Base-by-base conservation (phyloP, 2,888 invertebrate genomes). In the Sturmia bella region DNA sequence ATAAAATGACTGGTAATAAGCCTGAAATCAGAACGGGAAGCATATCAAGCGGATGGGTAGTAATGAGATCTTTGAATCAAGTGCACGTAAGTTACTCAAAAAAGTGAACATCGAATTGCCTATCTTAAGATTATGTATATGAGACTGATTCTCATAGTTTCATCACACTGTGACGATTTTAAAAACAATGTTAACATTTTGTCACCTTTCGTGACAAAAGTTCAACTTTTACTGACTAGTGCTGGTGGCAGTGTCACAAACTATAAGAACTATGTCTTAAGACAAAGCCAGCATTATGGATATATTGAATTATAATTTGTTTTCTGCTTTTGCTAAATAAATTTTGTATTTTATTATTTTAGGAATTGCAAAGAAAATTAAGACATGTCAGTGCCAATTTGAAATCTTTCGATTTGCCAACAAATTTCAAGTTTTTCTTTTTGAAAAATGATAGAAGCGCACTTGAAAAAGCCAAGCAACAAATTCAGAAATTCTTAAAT, bases 401-500 rank as follows among this genome's bases (percentile, higher is more conserved):
- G 52, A 95, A 95, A 90, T 95, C 94, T 85, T 91, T 96, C 86
- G 97, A 97, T 89, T 91, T 97, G 81, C 97, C 97, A 0, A 95
- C 96, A 12, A 94, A 95, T 3, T 94, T 96, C 84, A 96, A 96
- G 87, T 95, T 96, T 89, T 92, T 95, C 81, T 97, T 97, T 87
- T 94, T 96, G 19, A 97, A 97, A 90, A 94, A 94, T 68, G 97
- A 97, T 87, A 94, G 93, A 87, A 94, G 94, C 84, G 94, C 95
- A 2, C 90, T 97, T 86, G 96, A 97, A 84, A 96, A 95, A 88
- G 96, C 96, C 3, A 96, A 96, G 90, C 92, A 92, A 83, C 94
- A 95, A 89, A 95, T 97, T 88, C 96, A 97, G 91, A 95, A 95
- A 90, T 97, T 96, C 92, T 92, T 97, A 88, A 95, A 95, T 92